Evolutionary conservation across 2,797 vertebrate species (phyloP).

Genomic region (Darevskia nairensis): DNA sequence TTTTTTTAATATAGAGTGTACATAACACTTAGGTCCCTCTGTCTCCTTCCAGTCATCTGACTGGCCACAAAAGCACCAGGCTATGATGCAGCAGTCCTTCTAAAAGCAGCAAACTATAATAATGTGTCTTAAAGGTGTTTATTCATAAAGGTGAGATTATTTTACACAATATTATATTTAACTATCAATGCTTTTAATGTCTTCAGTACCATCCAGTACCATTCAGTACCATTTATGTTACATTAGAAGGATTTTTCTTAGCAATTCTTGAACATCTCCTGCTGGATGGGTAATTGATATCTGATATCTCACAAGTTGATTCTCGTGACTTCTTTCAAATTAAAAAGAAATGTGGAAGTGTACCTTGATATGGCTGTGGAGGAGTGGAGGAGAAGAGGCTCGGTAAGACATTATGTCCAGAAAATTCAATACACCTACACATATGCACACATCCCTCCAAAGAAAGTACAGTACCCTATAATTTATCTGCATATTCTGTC

Average conservation of each 20-base stretch:
- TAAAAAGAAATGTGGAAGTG: not conserved
- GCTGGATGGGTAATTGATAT: not conserved
- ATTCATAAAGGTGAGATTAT: not conserved
- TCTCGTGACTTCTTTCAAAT: not conserved
- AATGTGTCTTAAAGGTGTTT: not conserved
- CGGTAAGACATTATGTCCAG: not conserved
- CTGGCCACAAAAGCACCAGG: not conserved
- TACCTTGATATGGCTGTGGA: not conserved
- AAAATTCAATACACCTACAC: not conserved
- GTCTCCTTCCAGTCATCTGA: not conserved
- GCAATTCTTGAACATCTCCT: not conserved
- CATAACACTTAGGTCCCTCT: not conserved
- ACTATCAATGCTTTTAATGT: not conserved
- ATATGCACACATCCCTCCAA: not conserved
- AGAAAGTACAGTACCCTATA: not conserved
- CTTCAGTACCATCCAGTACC: not conserved
- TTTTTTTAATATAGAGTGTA: not conserved
- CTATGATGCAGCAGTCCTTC: not conserved
- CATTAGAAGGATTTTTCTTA: not conserved
- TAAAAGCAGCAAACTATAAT: not conserved
- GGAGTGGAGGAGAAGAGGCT: not conserved
- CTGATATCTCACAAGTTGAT: not conserved
- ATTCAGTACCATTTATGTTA: not conserved
- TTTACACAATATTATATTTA: not conserved
- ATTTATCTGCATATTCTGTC: not conserved